Evolutionary conservation across 2,113 vertebrate genomes (phyloP).

Genomic region (Pteruthius melanotis): DNA sequence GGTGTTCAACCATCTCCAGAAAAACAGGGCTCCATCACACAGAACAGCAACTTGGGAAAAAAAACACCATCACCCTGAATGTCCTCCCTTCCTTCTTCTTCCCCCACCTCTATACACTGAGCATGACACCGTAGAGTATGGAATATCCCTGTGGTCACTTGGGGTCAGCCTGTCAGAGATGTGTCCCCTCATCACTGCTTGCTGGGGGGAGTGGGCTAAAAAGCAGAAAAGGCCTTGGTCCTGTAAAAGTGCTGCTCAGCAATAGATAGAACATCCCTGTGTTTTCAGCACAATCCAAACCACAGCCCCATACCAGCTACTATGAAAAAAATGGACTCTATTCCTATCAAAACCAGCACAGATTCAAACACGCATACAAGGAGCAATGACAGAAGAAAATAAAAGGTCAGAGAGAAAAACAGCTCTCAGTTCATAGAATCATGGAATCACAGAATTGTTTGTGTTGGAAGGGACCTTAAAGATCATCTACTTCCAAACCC

Average conservation of each 20-base stretch:
- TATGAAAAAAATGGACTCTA: not conserved
- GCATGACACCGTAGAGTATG: not conserved
- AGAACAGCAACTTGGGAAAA: not conserved
- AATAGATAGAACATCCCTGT: not conserved
- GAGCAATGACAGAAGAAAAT: not conserved
- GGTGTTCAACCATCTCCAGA: too few relatives aligned
- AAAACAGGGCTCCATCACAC: not conserved
- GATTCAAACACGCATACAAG: not conserved
- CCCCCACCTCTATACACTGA: not conserved
- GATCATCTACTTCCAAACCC: accelerated
- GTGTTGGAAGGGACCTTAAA: not conserved
- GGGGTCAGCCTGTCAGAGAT: not conserved
- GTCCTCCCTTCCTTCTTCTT: not conserved
- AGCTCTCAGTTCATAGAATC: not conserved
- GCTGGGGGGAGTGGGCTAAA: not conserved
- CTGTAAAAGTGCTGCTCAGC: not conserved
- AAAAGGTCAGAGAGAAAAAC: not conserved
- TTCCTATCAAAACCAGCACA: not conserved
- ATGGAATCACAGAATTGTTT: not conserved
- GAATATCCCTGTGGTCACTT: not conserved
- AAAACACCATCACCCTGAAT: not conserved
- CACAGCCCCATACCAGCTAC: not conserved
- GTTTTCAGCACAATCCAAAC: not conserved
- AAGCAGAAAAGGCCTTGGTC: not conserved
- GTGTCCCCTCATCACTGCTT: not conserved